Evolutionary conservation across 2,797 vertebrate genomes (phyloP).

Genomic region (Remorina albescens): DNA sequence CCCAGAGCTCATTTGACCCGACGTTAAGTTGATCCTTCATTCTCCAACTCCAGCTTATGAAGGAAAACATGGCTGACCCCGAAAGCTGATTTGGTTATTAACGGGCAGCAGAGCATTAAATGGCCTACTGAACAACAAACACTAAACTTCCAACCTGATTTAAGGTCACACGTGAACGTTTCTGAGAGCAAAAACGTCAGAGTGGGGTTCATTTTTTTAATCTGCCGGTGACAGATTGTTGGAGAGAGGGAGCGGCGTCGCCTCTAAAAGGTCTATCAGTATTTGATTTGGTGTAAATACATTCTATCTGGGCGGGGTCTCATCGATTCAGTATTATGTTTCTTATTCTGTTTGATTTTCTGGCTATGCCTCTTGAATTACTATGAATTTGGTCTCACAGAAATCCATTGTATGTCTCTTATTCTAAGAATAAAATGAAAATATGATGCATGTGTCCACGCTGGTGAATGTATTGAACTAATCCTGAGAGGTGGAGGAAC

Average conservation of each 20-base stretch:
- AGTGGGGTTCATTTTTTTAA: slow-evolving; percentile 36
- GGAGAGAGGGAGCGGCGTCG: slow-evolving; percentile 62
- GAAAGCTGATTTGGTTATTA: slow-evolving; percentile 54
- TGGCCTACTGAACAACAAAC: slow-evolving; percentile 44
- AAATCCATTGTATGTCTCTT: slow-evolving; percentile 88
- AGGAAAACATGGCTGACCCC: slow-evolving; percentile 11
- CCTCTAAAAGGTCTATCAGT: slow-evolving; percentile 75
- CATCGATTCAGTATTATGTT: slow-evolving; percentile 79
- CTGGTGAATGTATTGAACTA: slow-evolving; percentile 59
- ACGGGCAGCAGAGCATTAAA: slow-evolving; percentile 63
- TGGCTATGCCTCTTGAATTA: slow-evolving; percentile 75
- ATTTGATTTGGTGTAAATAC: slow-evolving; percentile 87
- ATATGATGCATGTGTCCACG: slow-evolving; percentile 68
- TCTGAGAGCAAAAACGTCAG: slow-evolving; percentile 69
- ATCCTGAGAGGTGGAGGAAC: not conserved
- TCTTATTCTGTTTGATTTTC: slow-evolving; percentile 69
- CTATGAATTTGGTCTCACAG: slow-evolving; percentile 83
- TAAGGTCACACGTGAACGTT: slow-evolving; percentile 40
- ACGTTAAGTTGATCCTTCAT: slow-evolving; percentile 64
- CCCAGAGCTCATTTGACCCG: slow-evolving; percentile 65
- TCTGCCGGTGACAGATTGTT: slow-evolving; percentile 72
- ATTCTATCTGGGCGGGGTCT: slow-evolving; percentile 75
- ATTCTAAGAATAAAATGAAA: slow-evolving; percentile 86
- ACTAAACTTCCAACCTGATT: slow-evolving; percentile 49
- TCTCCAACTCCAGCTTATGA: slow-evolving; percentile 53